Base-by-base conservation (phyloP, 1,140 invertebrate genomes). In the Carposina sasakii region DNA sequence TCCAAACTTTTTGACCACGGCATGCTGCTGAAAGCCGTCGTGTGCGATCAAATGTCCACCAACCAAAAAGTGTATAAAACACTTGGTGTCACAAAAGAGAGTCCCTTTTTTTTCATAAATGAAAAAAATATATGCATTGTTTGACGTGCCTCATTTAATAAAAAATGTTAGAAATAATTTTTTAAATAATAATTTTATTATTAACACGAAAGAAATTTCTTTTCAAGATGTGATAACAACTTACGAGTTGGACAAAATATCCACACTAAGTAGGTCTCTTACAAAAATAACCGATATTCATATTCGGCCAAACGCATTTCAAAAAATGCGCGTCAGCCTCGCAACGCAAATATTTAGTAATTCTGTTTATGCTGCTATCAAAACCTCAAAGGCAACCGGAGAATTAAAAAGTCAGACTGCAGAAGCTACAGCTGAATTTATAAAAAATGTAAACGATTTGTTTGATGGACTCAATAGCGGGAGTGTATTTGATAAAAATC, bases 81-180 rank as follows among this genome's bases (percentile, higher is more conserved):
- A 20, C 4, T 41, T 16, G 37, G 37, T 20, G 37, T 41, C 8
- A 12, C 37, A 6, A 22, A 6, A 6, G 9, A n/a, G 13, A 41
- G 19, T 20, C 37, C 37, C 9, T 41, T 41, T 41, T 23, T 41
- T 21, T 41, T 41, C 13, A 13, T 20, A 4, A 41, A 41, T 10
- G 37, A 20, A 21, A 20, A 23, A 41, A 41, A 0, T 23, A 2
- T 41, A 21, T 41, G 37, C 37, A 8, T 13, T 41, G 2, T 41
- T 41, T 41, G 37, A 41, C 13, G 37, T 41, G 19, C 20, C 37
- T 4, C 37, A 41, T 41, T 20, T 41, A 3, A n/a, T 36, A 36
- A 36, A 4, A 36, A 36, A 36, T 19, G 19, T 36, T 16, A n/a
- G 33, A 36, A 36, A 36, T 36, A 36, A 36, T 36, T 36, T 36